These are phyloP conservation scores for Oceanodroma tethys DNA, from an alignment of 2,113 vertebrate genomes.

Conservation along the genomic window DNA sequence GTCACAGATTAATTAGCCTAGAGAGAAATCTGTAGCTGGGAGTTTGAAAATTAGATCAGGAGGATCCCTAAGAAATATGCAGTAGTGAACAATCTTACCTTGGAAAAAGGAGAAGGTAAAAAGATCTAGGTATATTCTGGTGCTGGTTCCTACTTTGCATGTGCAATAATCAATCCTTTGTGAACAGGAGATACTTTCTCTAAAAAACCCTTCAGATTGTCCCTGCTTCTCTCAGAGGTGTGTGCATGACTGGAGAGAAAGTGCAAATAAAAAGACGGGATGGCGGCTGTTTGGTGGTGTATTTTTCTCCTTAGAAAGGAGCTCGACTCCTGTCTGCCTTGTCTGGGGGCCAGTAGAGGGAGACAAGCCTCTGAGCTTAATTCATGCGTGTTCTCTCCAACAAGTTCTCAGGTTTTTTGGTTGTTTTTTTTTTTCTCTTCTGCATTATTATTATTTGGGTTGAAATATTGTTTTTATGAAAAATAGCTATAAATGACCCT, in stretches of 20 bases:
- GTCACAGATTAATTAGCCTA: not conserved
- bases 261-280: no score
- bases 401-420: not conserved
- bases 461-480: constrained; percentile 50
- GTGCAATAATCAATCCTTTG: not conserved
- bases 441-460: constrained; percentile 27
- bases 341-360: constrained; percentile 66
- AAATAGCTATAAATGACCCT: constrained; percentile 57
- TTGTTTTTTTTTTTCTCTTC: no score
- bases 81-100: not conserved
- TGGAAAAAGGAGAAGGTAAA: not conserved
- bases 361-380: constrained; percentile 68
- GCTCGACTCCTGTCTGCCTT: not conserved
- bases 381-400: not conserved
- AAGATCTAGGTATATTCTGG: not conserved
- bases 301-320: not conserved
- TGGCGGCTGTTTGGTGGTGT: not conserved
- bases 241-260: not conserved
- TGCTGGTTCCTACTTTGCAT: not conserved
- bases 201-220: not conserved
- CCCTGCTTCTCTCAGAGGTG: not conserved
- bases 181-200: not conserved
- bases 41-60: not conserved
- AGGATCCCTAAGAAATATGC: not conserved
- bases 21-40: not conserved